Evolutionary conservation across 2,113 vertebrate species (phyloP), one percentile per base, ranked within the genome.

Genomic region (Corythoichthys intestinalis): DNA sequence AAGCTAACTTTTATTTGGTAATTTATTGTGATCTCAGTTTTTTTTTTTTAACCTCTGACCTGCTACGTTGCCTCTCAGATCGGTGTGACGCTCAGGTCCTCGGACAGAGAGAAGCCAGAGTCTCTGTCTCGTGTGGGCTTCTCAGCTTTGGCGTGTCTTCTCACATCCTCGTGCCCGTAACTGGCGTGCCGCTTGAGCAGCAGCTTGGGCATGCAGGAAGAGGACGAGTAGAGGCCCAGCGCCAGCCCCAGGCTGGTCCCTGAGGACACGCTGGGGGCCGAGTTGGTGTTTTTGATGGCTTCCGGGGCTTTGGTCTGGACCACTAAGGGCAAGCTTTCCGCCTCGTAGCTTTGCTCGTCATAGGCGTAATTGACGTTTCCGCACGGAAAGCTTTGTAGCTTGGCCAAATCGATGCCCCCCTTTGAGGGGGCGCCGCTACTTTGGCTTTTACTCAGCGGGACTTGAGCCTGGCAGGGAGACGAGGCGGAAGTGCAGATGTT

Each of bases 291-390:
- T 54, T 78, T 83, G 74, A 84, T 84, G 52, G 88, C 83, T 61
- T 92, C 89, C 15, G 86, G 74, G 37, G 70, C 66, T 82, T 84
- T 90, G 73, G 87, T 70, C 69, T 86, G 70, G 17, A 87, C 87
- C 52, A 90, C 35, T 0, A 63, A 63, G 20, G 92, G 87, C 49
- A 90, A 82, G 58, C 80, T 90, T 82, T 92, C 91, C 0, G 82
- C 74, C 83, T 91, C 91, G 39, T 87, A 90, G 81, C 83, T 91
- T 52, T 89, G 90, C 77, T 91, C 93, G 11, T 95, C 93, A 0
- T 93, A 97, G 67, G 94, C 94, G 13, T 94, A 96, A 86, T 96
- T 97, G 69, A 96, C 93, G 11, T 95, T 95, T 66, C 94, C 93
- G 2, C 93, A 95, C 4, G 95, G 93, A 76, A 96, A 96, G 70